Conservation (phyloP, 2,888 invertebrate genomes). For the Hypsopygia costalis region DNA sequence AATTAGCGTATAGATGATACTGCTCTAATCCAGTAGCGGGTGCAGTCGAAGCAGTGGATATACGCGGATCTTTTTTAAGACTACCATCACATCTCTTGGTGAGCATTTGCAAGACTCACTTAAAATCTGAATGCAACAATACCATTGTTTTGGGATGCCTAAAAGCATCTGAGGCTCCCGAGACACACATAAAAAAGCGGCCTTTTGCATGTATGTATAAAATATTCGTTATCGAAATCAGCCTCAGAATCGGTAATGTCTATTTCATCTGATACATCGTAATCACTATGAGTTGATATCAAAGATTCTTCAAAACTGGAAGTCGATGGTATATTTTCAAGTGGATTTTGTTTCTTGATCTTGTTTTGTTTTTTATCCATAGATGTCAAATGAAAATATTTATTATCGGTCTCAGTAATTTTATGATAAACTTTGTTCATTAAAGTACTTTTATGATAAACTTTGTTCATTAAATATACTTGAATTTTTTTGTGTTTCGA, state of each 20-base stretch:
- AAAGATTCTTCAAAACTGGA: not conserved
- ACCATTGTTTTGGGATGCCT: slow-evolving; percentile 17
- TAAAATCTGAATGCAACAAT: slow-evolving; percentile 14
- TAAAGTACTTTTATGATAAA: slow-evolving; percentile 1
- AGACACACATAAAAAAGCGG: slow-evolving; percentile 17
- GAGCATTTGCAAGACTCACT: slow-evolving; percentile 9
- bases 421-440: too few relatives aligned
- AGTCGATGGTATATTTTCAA: not conserved
- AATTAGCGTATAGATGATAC: too few relatives aligned
- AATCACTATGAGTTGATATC: not conserved
- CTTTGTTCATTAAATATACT: not conserved
- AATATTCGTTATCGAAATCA: slow-evolving; percentile 8
- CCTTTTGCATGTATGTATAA: slow-evolving; percentile 16
- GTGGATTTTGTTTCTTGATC: not conserved
- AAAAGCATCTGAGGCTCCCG: slow-evolving; percentile 16
- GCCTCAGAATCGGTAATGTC: slow-evolving; percentile 1
- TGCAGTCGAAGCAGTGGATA: too few relatives aligned
- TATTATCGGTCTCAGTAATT: not conserved
- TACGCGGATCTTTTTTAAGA: slow-evolving; percentile 14
- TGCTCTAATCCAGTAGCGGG: too few relatives aligned
- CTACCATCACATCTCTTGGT: slow-evolving; percentile 5
- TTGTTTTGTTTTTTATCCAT: too few relatives aligned
- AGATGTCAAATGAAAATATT: not conserved
- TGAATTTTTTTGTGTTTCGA: not conserved
- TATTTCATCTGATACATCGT: not conserved